A percentile compares a stretch with the other conserved stretches of the same genome.
Evolutionary conservation across 1,140 invertebrate genomes (phyloP).

Genomic region (Samia ricini): DNA sequence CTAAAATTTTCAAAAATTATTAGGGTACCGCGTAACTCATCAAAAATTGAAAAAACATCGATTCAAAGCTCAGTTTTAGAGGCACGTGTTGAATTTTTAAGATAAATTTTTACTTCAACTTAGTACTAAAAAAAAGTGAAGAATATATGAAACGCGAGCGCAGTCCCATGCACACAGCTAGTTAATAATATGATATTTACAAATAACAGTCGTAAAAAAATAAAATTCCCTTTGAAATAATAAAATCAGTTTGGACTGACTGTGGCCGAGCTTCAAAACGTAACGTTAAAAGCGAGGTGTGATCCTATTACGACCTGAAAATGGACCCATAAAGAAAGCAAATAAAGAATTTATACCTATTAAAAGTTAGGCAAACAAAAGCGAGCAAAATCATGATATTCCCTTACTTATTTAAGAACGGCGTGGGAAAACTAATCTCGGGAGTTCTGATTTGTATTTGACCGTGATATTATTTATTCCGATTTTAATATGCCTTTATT

Average conservation of each 20-base stretch:
- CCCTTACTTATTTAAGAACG: conserved; percentile 10
- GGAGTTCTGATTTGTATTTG: neutral
- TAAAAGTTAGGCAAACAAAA: conserved; percentile 12
- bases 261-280: neutral
- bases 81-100: no score
- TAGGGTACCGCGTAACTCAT: no score
- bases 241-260: neutral
- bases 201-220: neutral
- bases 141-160: no score
- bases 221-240: neutral
- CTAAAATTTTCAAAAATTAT: no score
- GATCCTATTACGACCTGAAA: conserved; percentile 8
- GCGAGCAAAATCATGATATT: conserved; percentile 3
- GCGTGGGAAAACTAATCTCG: neutral
- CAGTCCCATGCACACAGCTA: no score
- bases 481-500: conserved; percentile 7
- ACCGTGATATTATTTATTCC: conserved; percentile 5
- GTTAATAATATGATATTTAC: no score
- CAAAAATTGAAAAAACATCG: no score
- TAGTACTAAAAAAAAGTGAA: no score
- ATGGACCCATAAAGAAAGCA: conserved; percentile 9
- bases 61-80: no score
- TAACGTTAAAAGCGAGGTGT: conserved; percentile 5
- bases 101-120: no score
- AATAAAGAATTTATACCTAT: conserved; percentile 11